Conservation (phyloP, 2,888 invertebrate species). For the Trichogramma dendrolimi region DNA sequence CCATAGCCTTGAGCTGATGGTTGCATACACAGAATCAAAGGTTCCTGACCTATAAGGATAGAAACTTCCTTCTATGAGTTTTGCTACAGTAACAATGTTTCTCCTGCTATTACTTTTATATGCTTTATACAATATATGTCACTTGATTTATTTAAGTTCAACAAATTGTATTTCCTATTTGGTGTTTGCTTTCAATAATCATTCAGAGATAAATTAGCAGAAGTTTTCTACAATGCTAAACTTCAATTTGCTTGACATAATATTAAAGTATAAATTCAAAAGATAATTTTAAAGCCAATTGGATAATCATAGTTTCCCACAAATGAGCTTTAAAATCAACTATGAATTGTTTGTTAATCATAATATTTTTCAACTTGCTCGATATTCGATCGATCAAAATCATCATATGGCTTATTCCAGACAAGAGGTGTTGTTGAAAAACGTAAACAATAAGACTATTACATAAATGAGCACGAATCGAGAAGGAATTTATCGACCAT, state of each 20-base stretch:
- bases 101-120: conserved; percentile 40
- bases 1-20: conserved; percentile 47
- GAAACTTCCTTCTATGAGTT: conserved; percentile 64
- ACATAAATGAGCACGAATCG: too few species aligned
- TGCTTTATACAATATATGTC: conserved; percentile 14
- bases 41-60: conserved; percentile 63
- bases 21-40: conserved; percentile 35
- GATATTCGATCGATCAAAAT: too few species aligned
- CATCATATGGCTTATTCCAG: too few species aligned
- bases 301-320: too few species aligned
- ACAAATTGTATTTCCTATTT: conserved; percentile 5
- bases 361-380: too few species aligned
- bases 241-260: background rate
- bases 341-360: too few species aligned
- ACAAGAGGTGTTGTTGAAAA: too few species aligned
- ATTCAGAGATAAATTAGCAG: conserved; percentile 5
- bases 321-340: too few species aligned
- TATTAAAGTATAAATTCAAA: conserved; percentile 2
- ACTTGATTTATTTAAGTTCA: conserved; percentile 19
- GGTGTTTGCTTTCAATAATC: conserved; percentile 10
- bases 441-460: too few species aligned
- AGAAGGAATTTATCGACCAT: too few species aligned
- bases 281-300: too few species aligned
- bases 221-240: background rate
- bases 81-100: conserved; percentile 35